phyloP scores from a whole-genome alignment of 2,113 vertebrate genomes.

The Ivindomyrus marchei region DNA sequence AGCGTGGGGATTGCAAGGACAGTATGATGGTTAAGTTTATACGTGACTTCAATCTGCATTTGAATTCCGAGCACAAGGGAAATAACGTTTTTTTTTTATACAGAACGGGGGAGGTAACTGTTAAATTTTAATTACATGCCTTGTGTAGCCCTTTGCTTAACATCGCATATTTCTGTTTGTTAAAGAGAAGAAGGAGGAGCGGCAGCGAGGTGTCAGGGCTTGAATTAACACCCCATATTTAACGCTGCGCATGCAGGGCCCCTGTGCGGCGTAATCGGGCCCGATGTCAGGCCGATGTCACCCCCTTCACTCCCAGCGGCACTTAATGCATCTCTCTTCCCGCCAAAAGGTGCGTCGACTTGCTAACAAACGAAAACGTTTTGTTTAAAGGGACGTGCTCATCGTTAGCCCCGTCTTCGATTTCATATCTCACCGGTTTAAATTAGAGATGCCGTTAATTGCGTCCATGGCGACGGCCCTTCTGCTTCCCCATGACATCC shows the following conservation, averaged over 20 bases:
- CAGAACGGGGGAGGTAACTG: slow-evolving; percentile 33
- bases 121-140: slow-evolving; percentile 47
- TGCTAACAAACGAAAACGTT: slow-evolving; percentile 11
- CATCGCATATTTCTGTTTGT: slow-evolving; percentile 39
- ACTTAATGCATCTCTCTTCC: slow-evolving; percentile 30
- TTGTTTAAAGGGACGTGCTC: neutral
- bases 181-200: slow-evolving; percentile 32
- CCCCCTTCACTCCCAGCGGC: slow-evolving; percentile 40
- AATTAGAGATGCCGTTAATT: neutral
- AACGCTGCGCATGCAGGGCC: slow-evolving; percentile 46
- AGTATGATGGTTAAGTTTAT: neutral
- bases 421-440: neutral
- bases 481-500: neutral
- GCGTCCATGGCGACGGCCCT: no score
- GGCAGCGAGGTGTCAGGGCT: slow-evolving; percentile 52
- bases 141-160: slow-evolving; percentile 45
- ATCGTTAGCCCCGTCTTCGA: neutral
- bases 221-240: slow-evolving; percentile 70
- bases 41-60: slow-evolving; percentile 3
- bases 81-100: slow-evolving; percentile 28
- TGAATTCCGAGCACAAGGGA: slow-evolving; percentile 30
- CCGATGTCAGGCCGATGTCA: slow-evolving; percentile 51
- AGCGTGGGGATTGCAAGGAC: neutral
- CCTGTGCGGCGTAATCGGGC: slow-evolving; percentile 41
- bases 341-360: neutral